Evolutionary conservation across 2,888 invertebrate species (phyloP), one percentile per base, ranked within the genome.

Genomic region (Nomada flava): DNA sequence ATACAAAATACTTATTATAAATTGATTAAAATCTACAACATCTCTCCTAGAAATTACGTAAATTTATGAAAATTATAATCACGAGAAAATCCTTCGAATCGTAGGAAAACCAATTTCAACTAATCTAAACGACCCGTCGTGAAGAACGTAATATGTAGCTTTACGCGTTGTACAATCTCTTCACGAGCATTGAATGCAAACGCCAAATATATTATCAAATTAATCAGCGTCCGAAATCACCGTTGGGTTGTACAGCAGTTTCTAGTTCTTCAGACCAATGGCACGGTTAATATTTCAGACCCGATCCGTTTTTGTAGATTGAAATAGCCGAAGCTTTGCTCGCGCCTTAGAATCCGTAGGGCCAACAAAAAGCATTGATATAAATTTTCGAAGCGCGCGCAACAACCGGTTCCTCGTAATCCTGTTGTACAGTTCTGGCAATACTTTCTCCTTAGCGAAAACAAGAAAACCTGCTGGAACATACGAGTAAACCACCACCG

Each of bases 391-490:
- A 74, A 76, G 79, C 83, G 85, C 75, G 83, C 76, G 81, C 76
- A 79, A 87, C 88, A 86, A 89, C 89, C 90, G 82, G 85, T 86
- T 89, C 89, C 88, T 88, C 84, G 89, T 91, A 91, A 92, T 92
- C 90, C 92, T 88, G 79, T 87, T 89, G 90, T 90, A 88, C 89
- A 89, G 91, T 91, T 90, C 90, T 15, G 84, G 89, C 89, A 89
- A 92, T 92, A 89, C 85, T 89, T 92, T 91, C 89, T 90, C 88
- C 91, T 92, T 91, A 90, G 79, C 76, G 80, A 47, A 77, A 85
- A 82, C 82, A 86, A 88, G 87, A 86, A 86, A 89, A 79, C 80
- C 70, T 63, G 62, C 72, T 26, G 64, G 64, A 74, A 81, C 79
- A 71, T 77, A 82, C 72, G 72, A 73, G 79, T 68, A 76, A 77